Evolutionary conservation across 1,140 invertebrate genomes (phyloP).

Genomic region (Sitodiplosis mosellana): DNA sequence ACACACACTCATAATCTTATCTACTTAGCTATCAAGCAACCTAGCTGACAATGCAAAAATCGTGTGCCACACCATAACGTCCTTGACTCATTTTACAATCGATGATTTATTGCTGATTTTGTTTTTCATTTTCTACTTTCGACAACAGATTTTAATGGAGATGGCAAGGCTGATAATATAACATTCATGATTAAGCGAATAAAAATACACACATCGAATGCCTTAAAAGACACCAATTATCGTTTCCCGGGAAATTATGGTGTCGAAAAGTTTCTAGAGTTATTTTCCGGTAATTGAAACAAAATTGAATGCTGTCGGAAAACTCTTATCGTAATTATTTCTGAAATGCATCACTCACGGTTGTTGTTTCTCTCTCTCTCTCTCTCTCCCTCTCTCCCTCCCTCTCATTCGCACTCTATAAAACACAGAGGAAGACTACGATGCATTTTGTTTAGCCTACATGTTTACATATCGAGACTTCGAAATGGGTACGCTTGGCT

Average conservation of each 20-base stretch:
- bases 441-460: conserved; percentile 95
- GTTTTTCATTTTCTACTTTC: neutral
- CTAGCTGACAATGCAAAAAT: too few relatives aligned
- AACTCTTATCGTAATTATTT: too few relatives aligned
- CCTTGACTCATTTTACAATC: neutral
- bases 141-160: conserved; percentile 80
- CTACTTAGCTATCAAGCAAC: too few relatives aligned
- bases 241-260: conserved; percentile 84
- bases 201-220: conserved; percentile 75
- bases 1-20: neutral
- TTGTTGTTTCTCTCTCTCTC: too few relatives aligned
- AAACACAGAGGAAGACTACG: conserved; percentile 89
- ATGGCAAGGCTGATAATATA: conserved; percentile 79
- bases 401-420: too few relatives aligned
- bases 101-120: neutral
- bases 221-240: conserved; percentile 64
- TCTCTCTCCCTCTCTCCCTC: too few relatives aligned
- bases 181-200: conserved; percentile 93
- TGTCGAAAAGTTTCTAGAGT: conserved; percentile 83
- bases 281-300: conserved; percentile 62
- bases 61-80: neutral
- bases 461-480: conserved; percentile 99
- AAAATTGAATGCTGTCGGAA: too few relatives aligned
- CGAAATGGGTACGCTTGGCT: conserved; percentile 90
- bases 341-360: too few relatives aligned